These are phyloP conservation scores for Dolichomitus sp. DNA, from an alignment of 2,888 invertebrate species.

Conservation along the genomic window DNA sequence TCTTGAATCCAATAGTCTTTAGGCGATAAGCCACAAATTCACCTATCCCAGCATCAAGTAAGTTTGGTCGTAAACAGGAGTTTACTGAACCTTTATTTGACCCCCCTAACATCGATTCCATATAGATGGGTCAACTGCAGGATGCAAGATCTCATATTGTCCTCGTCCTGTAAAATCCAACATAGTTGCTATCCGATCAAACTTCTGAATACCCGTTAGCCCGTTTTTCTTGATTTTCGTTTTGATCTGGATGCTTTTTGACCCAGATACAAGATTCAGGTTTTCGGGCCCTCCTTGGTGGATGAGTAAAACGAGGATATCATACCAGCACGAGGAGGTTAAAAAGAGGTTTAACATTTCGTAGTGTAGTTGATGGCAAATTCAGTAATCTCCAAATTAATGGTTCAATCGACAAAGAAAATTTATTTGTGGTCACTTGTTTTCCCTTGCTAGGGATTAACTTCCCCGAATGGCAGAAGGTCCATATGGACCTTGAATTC, in stretches of 20 bases:
- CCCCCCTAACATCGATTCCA: not conserved
- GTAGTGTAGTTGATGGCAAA: not conserved
- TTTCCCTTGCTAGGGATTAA: slow-evolving; percentile 10
- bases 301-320: too few relatives aligned
- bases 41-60: not conserved
- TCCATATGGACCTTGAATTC: not conserved
- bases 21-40: not conserved
- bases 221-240: slow-evolving; percentile 68
- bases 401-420: not conserved
- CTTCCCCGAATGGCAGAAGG: not conserved
- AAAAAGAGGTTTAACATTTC: too few relatives aligned
- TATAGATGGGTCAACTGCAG: slow-evolving; percentile 15
- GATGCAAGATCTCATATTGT: slow-evolving; percentile 3
- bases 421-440: slow-evolving; percentile 1
- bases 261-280: slow-evolving; percentile 19
- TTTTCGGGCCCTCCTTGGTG: slow-evolving; percentile 9
- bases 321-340: too few relatives aligned
- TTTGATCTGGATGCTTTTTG: slow-evolving; percentile 8
- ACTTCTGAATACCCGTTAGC: slow-evolving; percentile 15
- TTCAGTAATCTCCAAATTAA: not conserved
- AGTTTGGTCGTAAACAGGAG: not conserved
- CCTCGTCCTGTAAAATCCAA: not conserved
- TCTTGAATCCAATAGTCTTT: not conserved
- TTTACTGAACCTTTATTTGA: slow-evolving; percentile 3
- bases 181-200: slow-evolving; percentile 65